A percentile compares a stretch with the other conserved stretches of the same genome.
phyloP scores from a whole-genome alignment of 2,113 vertebrate genomes.

The Osmerus mordax region DNA sequence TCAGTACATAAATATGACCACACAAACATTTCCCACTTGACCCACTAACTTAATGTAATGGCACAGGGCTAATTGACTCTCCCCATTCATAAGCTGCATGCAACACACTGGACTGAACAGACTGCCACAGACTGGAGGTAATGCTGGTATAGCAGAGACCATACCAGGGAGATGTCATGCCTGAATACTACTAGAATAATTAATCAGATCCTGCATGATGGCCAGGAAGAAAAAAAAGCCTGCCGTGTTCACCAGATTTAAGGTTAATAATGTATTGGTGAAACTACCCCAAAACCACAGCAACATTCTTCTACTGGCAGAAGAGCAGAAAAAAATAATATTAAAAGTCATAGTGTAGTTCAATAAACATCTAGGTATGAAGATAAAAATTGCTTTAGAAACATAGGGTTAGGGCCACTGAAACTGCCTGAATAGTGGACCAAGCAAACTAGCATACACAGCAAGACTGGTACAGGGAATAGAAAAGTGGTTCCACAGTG shows the following conservation, averaged over 20 bases:
- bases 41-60: too few species aligned
- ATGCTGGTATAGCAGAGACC: not conserved
- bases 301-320: not conserved
- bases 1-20: too few species aligned
- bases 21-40: not conserved
- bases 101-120: too few species aligned
- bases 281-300: not conserved
- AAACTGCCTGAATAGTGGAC: too few species aligned
- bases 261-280: conserved; percentile 1
- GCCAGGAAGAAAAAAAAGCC: not conserved
- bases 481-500: too few species aligned
- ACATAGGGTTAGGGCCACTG: too few species aligned
- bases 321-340: not conserved
- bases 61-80: too few species aligned
- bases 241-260: not conserved
- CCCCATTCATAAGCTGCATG: too few species aligned
- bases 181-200: conserved; percentile 4
- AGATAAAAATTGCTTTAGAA: too few species aligned
- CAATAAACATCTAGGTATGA: not conserved
- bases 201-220: conserved; percentile 3
- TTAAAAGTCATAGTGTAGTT: not conserved
- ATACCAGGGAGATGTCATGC: not conserved
- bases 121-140: not conserved
- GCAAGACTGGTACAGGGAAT: too few species aligned
- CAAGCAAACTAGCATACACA: too few species aligned